Conservation (phyloP, 64 coral and sea anemone genomes). For the Montipora capricornis region DNA sequence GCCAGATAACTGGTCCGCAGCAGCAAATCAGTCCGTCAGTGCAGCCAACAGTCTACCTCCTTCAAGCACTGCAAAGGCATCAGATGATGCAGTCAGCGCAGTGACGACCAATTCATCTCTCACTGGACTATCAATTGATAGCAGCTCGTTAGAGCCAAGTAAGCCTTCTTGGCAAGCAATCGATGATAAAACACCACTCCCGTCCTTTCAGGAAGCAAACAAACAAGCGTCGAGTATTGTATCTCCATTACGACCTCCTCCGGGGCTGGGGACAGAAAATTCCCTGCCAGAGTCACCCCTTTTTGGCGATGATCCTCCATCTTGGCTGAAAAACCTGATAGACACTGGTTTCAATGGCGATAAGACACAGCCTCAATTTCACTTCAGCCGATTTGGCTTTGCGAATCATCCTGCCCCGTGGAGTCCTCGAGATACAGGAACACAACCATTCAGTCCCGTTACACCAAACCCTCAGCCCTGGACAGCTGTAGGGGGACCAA, state of each 20-base stretch:
- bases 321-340: constrained; percentile 84
- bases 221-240: constrained; percentile 9
- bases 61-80: background rate
- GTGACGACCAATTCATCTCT: background rate
- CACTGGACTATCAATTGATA: background rate
- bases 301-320: constrained; percentile 69
- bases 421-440: constrained; percentile 74
- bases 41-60: background rate
- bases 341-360: constrained; percentile 40
- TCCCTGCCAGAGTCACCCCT: constrained; percentile 57
- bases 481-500: constrained; percentile 88
- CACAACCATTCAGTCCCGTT: constrained; percentile 61
- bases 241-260: constrained; percentile 83
- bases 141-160: constrained; percentile 15
- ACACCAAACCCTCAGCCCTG: constrained; percentile 85
- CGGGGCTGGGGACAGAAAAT: constrained; percentile 73
- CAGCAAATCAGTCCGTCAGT: background rate
- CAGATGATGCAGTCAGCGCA: background rate
- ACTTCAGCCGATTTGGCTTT: constrained; percentile 88
- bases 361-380: constrained; percentile 62
- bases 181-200: constrained; percentile 45
- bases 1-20: constrained; percentile 8
- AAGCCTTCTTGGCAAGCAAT: constrained; percentile 72
- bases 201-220: constrained; percentile 14
- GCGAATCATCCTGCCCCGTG: constrained; percentile 66